Conservation (phyloP, 2,888 invertebrate species). For the Beris morrisii region DNA sequence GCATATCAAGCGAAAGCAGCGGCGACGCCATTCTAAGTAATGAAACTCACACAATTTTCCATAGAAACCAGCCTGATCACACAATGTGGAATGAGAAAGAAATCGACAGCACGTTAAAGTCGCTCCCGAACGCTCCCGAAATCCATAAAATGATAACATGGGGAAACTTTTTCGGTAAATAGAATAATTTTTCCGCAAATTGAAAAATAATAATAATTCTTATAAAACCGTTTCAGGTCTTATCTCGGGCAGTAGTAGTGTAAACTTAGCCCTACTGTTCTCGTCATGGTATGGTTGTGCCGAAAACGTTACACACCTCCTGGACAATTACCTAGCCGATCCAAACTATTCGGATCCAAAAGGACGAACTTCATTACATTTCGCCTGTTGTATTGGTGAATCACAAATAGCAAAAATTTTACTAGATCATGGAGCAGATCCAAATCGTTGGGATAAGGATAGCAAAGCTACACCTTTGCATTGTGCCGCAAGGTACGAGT, state of each 20-base stretch:
- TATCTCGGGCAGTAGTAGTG: slow-evolving; percentile 48
- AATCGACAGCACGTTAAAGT: slow-evolving; percentile 49
- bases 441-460: slow-evolving; percentile 72
- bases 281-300: slow-evolving; percentile 49
- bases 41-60: slow-evolving; percentile 50
- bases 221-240: slow-evolving; percentile 41
- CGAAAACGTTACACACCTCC: slow-evolving; percentile 47
- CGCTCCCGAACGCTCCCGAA: slow-evolving; percentile 44
- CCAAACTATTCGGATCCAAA: slow-evolving; percentile 67
- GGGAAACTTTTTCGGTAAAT: slow-evolving; percentile 47
- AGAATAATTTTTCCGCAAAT: background rate
- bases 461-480: slow-evolving; percentile 73
- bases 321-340: slow-evolving; percentile 57
- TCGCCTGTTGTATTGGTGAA: slow-evolving; percentile 76
- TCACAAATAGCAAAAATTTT: slow-evolving; percentile 71
- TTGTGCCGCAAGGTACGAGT: slow-evolving; percentile 69
- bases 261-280: slow-evolving; percentile 51
- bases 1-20: slow-evolving; percentile 54
- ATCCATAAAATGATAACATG: slow-evolving; percentile 49
- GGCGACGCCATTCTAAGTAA: slow-evolving; percentile 52
- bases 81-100: slow-evolving; percentile 52
- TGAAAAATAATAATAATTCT: background rate
- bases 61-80: slow-evolving; percentile 50
- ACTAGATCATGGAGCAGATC: slow-evolving; percentile 67
- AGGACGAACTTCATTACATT: slow-evolving; percentile 74